Conservation (phyloP, 2,113 vertebrate species). For the Epinephelus fuscoguttatus region DNA sequence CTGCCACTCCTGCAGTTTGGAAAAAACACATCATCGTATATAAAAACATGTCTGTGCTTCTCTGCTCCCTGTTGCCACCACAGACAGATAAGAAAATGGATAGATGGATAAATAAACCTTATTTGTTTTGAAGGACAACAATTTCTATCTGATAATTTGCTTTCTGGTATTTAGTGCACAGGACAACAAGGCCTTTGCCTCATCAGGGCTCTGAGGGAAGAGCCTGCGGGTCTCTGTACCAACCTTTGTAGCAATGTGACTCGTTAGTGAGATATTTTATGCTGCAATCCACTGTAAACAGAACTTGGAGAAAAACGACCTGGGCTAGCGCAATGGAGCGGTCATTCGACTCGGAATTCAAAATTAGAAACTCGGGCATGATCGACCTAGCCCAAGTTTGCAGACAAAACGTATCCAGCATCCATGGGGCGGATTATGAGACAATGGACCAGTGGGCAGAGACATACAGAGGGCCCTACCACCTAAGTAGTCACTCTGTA, state of each 20-base stretch:
- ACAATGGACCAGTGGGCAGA: too few species aligned
- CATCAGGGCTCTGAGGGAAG: neutral
- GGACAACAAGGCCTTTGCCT: neutral
- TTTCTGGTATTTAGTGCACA: neutral
- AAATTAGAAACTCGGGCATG: too few species aligned
- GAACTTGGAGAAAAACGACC: too few species aligned
- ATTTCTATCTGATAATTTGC: neutral
- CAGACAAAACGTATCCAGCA: too few species aligned
- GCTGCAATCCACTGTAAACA: too few species aligned
- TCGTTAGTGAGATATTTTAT: neutral
- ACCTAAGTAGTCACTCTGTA: too few species aligned
- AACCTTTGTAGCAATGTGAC: neutral
- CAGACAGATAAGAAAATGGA: neutral
- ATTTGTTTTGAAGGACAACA: neutral
- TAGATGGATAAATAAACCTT: neutral
- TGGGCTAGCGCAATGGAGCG: too few species aligned
- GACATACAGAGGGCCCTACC: too few species aligned
- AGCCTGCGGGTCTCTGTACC: neutral
- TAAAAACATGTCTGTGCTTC: neutral
- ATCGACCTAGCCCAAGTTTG: too few species aligned
- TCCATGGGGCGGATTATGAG: too few species aligned
- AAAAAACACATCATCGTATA: neutral
- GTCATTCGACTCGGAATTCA: too few species aligned
- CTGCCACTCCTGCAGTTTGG: slow-evolving; percentile 91
- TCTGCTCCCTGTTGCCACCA: neutral